A percentile compares a stretch with the other conserved stretches of the same genome.
phyloP scores from a whole-genome alignment of 2,113 vertebrate genomes.

The Peromyscus polionotus region DNA sequence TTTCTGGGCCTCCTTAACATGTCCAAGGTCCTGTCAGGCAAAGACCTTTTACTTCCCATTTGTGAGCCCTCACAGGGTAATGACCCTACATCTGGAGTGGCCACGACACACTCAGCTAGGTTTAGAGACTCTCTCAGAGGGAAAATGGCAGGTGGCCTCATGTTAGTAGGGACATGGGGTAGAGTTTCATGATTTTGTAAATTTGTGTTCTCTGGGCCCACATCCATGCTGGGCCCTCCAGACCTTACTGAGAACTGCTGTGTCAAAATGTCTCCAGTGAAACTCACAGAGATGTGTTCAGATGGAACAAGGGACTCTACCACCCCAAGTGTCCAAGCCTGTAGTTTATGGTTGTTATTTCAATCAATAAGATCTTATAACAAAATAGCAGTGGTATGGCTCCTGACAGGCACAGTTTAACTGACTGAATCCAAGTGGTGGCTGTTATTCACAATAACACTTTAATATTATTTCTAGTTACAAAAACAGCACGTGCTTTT shows the following conservation, averaged over 20 bases:
- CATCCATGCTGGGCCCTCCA: not conserved
- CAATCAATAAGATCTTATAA: not conserved
- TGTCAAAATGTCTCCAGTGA: not conserved
- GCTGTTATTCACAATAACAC: not conserved
- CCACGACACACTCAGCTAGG: too few relatives aligned
- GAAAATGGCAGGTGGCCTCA: not conserved
- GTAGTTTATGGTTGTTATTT: not conserved
- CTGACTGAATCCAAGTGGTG: not conserved
- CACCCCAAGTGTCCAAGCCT: not conserved
- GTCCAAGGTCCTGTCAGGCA: not conserved
- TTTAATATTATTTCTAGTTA: constrained; percentile 8
- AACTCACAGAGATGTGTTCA: not conserved
- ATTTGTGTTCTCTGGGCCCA: not conserved
- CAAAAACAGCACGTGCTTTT: not conserved
- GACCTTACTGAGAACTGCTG: not conserved
- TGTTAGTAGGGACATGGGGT: too few relatives aligned
- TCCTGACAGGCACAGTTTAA: not conserved
- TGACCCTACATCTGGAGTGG: not conserved
- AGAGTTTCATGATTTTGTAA: not conserved
- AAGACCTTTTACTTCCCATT: not conserved
- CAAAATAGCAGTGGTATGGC: not conserved
- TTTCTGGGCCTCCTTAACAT: not conserved
- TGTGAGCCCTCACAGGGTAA: not conserved
- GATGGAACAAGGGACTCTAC: not conserved
- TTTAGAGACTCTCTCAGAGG: not conserved